These are phyloP conservation scores for Sphaeridia pumilis DNA, from an alignment of 2,888 invertebrate genomes.

Conservation along the genomic window DNA sequence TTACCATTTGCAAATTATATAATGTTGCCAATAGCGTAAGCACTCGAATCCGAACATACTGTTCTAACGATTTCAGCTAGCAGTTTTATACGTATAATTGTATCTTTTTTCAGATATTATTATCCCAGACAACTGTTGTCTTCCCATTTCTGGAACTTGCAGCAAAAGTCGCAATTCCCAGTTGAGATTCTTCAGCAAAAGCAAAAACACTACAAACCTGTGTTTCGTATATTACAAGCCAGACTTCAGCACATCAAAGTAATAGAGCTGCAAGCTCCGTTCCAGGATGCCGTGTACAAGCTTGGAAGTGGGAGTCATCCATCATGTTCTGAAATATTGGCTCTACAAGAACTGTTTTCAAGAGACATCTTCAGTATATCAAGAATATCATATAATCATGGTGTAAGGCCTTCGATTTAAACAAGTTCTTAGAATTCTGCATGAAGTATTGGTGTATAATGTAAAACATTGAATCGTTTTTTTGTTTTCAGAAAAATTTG, in stretches of 20 bases:
- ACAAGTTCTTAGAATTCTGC: too few species aligned
- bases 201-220: slow-evolving; percentile 53
- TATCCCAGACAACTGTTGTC: slow-evolving; percentile 66
- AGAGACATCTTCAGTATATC: slow-evolving; percentile 57
- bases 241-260: slow-evolving; percentile 48
- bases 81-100: too few species aligned
- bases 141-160: slow-evolving; percentile 75
- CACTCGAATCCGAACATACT: too few species aligned
- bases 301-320: slow-evolving; percentile 67
- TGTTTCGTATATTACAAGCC: slow-evolving; percentile 60
- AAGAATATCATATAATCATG: slow-evolving; percentile 54
- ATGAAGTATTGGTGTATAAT: too few species aligned
- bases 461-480: too few species aligned
- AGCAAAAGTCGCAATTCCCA: slow-evolving; percentile 64
- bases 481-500: slow-evolving; percentile 61
- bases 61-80: too few species aligned
- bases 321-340: slow-evolving; percentile 50
- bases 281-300: slow-evolving; percentile 36
- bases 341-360: slow-evolving; percentile 56
- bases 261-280: slow-evolving; percentile 24
- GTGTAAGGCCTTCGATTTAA: too few species aligned
- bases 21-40: slow-evolving; percentile 72
- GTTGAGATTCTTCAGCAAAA: slow-evolving; percentile 51
- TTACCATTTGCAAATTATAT: slow-evolving; percentile 74
- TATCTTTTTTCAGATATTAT: slow-evolving; percentile 49